phyloP scores from a whole-genome alignment of 2,888 invertebrate genomes.

The Zygogramma bicolorata region DNA sequence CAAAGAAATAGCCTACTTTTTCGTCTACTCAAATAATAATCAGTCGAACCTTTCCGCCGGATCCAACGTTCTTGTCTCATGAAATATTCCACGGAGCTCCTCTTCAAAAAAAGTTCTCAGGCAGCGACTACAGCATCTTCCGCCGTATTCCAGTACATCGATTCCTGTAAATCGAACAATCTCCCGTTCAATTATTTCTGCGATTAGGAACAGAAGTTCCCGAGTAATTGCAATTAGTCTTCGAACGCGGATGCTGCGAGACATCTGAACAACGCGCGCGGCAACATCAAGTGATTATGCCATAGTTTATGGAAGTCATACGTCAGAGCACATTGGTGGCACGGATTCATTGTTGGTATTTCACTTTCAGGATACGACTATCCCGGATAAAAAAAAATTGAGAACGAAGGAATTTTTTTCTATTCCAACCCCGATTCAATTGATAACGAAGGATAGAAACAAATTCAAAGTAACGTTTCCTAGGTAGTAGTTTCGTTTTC shows the following conservation, averaged over 20 bases:
- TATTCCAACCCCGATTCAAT: no score
- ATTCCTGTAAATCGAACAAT: conserved; percentile 19
- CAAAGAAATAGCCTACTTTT: neutral
- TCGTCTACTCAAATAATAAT: neutral
- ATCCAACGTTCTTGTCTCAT: neutral
- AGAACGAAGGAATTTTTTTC: no score
- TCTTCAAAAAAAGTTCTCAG: neutral
- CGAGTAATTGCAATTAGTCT: conserved; percentile 35
- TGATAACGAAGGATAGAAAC: no score
- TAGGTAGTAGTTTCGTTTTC: no score
- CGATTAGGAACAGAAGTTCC: conserved; percentile 27
- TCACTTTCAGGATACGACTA: neutral
- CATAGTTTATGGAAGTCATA: conserved; percentile 34
- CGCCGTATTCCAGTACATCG: neutral
- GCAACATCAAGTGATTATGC: conserved; percentile 32
- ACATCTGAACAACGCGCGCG: conserved; percentile 27
- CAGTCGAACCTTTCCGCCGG: neutral
- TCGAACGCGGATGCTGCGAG: conserved; percentile 28
- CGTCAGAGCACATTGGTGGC: conserved; percentile 23
- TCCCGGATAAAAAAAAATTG: neutral
- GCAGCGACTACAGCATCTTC: neutral
- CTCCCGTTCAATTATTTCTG: conserved; percentile 25
- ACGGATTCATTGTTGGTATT: conserved; percentile 7
- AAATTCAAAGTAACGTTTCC: no score
- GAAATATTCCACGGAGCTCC: neutral